Base-by-base conservation (phyloP, 2,113 vertebrate genomes). In the Capra hircus region DNA sequence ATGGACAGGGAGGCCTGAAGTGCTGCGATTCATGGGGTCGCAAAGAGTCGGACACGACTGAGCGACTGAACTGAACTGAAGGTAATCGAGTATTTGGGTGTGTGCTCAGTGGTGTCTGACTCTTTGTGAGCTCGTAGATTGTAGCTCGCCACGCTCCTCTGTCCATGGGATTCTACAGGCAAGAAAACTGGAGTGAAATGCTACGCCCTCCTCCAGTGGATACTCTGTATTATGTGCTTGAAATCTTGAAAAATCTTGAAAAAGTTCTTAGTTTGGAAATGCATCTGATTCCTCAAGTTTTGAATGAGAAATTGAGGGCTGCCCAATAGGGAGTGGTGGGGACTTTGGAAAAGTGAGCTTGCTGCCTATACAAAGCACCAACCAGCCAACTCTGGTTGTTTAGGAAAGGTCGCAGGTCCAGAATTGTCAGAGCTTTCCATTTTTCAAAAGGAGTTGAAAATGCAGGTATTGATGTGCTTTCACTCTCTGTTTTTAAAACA, bases 1-100 rank as follows among this genome's bases (percentile, higher is more conserved):
- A 64, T 64, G 33, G 33, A n/a, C 30, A 64, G 33, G 33, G 62
- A 64, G 16, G 16, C 16, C 62, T 64, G 62, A 15, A 0, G 7
- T n/a, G 15, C 15, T 64, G 15, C 0, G 0, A 17, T n/a, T 64
- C 30, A 64, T n/a, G 30, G 30, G 33, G 62, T 16, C 0, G 7
- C 62, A 64, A 64, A 64, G 15, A n/a, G 30, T 16, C 4, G 1
- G 62, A 8, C 30, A 64, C 3, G 0, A n/a, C 30, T 64, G 62
- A 64, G 30, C 1, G 4, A 19, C 16, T 64, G 62, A 67, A 67
- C 62, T n/a, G 62, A n/a, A 67, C 62, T 67, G 10, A 64, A 93
- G 7, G n/a, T 19, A 84, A 62, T 7, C 55, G 48, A 48, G 71
- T 43, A 16, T 25, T 21, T 74, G 71, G n/a, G 1, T 43, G 11